Base-by-base conservation (phyloP, 1,140 invertebrate genomes). In the Orussus abietinus region DNA sequence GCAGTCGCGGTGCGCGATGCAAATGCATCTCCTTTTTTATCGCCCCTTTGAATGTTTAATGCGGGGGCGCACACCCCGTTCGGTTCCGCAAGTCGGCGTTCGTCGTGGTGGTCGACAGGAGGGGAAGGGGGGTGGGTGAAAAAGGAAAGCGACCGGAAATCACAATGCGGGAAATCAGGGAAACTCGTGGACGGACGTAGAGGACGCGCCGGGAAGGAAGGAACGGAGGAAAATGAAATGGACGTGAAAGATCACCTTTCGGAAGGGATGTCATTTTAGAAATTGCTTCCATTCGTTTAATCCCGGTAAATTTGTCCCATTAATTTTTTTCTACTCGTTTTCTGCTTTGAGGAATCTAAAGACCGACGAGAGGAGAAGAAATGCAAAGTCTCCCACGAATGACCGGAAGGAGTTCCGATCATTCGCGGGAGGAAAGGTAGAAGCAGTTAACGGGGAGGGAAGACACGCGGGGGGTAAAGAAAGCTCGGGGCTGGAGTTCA, bases 1-100 rank as follows among this genome's bases (percentile, higher is more conserved):
- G 49, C 61, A 59, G 59, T 66, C 59, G 55, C 60, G 59, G 31
- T 52, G 52, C 51, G 38, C 47, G 54, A 70, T 69, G 64, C 56
- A 68, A 69, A 70, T 71, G 59, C 56, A 55, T 61, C 47, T 64
- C 60, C 57, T 64, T 71, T 72, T 69, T 69, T 62, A 59, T 47
- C 42, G 39, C 50, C 43, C 53, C 59, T 65, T 65, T 71, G 58
- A 71, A 70, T 69, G 63, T 61, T 65, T 65, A 64, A 69, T 66
- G 57, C 38, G 44, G 49, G 44, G 13, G 38, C 12, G 28, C 15
- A 28, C 36, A 37, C 15, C 4, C 13, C 33, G 42, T 17, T 42
- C 21, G 29, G 46, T 31, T 35, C n/a, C n/a, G n/a, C n/a, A n/a
- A n/a, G n/a, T n/a, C n/a, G n/a, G n/a, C n/a, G n/a, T n/a, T n/a